Percentiles rank a stretch among this genome's conserved stretches.
Conservation (phyloP, 2,888 invertebrate species). For the Lasioglossum villosulum region DNA sequence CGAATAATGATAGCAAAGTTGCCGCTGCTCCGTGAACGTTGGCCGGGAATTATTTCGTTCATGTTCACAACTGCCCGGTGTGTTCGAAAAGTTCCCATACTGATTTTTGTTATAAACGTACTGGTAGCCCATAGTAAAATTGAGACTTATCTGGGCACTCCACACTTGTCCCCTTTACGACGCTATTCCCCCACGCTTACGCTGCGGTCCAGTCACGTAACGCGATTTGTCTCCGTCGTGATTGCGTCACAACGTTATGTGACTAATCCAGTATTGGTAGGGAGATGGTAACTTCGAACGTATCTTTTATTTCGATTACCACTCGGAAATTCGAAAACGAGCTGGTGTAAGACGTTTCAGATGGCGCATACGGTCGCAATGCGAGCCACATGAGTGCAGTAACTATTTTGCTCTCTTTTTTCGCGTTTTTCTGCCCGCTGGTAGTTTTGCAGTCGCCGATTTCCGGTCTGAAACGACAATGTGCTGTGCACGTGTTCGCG, state of each 20-base stretch:
- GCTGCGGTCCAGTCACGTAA: no score
- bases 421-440: constrained; percentile 34
- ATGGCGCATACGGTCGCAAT: constrained; percentile 28
- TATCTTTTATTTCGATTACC: not conserved
- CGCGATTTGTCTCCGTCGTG: no score
- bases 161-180: no score
- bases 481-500: constrained; percentile 6
- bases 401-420: constrained; percentile 26
- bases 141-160: no score
- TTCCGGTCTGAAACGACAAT: constrained; percentile 17
- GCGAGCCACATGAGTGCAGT: constrained; percentile 32
- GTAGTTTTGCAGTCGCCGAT: constrained; percentile 13
- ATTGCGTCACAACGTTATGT: not conserved
- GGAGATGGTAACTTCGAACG: not conserved
- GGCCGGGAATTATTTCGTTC: constrained; percentile 54
- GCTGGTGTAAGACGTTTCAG: not conserved
- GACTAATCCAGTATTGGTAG: not conserved
- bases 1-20: constrained; percentile 11
- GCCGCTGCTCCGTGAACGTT: not conserved
- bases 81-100: constrained; percentile 27
- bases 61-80: constrained; percentile 63
- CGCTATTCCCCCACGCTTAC: no score
- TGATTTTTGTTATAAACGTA: not conserved
- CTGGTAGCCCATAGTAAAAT: not conserved
- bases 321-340: constrained; percentile 27